Percentiles rank a stretch among this genome's conserved stretches.
These are phyloP conservation scores for Amphipyra tragopoginis DNA, from an alignment of 2,888 invertebrate genomes.

Conservation along the genomic window DNA sequence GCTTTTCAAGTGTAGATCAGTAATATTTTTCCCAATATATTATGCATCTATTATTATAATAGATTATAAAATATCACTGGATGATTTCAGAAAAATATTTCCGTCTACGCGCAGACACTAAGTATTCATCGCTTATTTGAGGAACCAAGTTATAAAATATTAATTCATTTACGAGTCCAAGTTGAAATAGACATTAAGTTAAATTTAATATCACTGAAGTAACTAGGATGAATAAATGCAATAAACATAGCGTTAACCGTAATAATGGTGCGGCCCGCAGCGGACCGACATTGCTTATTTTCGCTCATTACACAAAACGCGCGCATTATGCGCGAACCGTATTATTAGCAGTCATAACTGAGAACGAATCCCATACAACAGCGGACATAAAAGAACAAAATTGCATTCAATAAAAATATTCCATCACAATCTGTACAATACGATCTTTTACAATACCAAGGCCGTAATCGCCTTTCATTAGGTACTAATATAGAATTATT, in stretches of 20 bases:
- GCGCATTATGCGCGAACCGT: slow-evolving; percentile 60
- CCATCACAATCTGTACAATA: slow-evolving; percentile 57
- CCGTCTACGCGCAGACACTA: background rate
- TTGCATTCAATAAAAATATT: slow-evolving; percentile 66
- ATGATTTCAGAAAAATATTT: background rate
- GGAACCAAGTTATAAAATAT: slow-evolving; percentile 4
- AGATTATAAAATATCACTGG: slow-evolving; percentile 19
- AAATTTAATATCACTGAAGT: slow-evolving; percentile 40
- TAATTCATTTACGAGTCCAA: slow-evolving; percentile 1
- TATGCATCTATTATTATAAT: slow-evolving; percentile 12
- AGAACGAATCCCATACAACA: slow-evolving; percentile 66
- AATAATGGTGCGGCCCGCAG: slow-evolving; percentile 33
- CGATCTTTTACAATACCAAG: slow-evolving; percentile 59
- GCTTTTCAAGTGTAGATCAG: background rate
- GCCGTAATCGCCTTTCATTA: slow-evolving; percentile 63
- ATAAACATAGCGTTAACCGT: slow-evolving; percentile 39
- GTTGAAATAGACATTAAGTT: slow-evolving; percentile 39
- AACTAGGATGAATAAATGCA: slow-evolving; percentile 49
- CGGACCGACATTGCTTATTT: slow-evolving; percentile 53
- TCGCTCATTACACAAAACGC: slow-evolving; percentile 65
- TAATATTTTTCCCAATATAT: slow-evolving; percentile 1
- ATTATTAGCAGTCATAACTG: slow-evolving; percentile 71
- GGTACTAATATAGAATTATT: slow-evolving; percentile 69
- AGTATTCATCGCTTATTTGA: background rate
- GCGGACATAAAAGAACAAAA: slow-evolving; percentile 64